These are phyloP conservation scores for Scomber japonicus DNA, from an alignment of 2,113 vertebrate genomes.

Conservation along the genomic window DNA sequence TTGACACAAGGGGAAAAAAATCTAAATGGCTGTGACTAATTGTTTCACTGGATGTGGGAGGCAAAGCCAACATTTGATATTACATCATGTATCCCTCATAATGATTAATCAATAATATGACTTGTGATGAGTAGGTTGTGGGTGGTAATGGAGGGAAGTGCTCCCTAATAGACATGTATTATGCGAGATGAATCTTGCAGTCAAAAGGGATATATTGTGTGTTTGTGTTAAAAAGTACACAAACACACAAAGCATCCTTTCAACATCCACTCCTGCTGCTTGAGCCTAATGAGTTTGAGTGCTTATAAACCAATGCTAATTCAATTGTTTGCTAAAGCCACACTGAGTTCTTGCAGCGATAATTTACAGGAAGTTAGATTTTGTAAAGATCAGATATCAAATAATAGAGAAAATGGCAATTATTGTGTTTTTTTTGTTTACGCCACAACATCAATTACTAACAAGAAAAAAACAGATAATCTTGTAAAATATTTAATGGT, in stretches of 20 bases:
- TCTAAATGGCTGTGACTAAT: not conserved
- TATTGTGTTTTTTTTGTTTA: not conserved
- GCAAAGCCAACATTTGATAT: constrained; percentile 25
- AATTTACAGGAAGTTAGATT: constrained; percentile 25
- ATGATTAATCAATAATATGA: constrained; percentile 69
- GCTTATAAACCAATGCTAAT: constrained; percentile 56
- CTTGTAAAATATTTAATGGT: constrained; percentile 32
- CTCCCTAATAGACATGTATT: constrained; percentile 62
- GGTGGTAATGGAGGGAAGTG: constrained; percentile 77
- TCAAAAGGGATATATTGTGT: constrained; percentile 7
- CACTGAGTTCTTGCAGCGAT: constrained; percentile 16
- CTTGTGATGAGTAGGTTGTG: constrained; percentile 58
- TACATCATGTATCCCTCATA: constrained; percentile 30
- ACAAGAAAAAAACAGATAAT: not conserved
- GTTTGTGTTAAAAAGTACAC: constrained; percentile 33
- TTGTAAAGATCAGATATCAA: constrained; percentile 31
- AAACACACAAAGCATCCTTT: constrained; percentile 24
- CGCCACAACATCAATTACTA: not conserved
- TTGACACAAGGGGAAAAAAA: not conserved
- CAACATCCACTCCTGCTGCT: constrained; percentile 27
- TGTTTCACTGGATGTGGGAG: constrained; percentile 12
- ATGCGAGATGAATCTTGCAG: constrained; percentile 23
- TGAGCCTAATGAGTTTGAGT: constrained; percentile 45
- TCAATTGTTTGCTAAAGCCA: constrained; percentile 43
- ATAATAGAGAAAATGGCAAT: not conserved